phyloP scores from a whole-genome alignment of 2,797 vertebrate genomes.

The Acipenser oxyrinchus region DNA sequence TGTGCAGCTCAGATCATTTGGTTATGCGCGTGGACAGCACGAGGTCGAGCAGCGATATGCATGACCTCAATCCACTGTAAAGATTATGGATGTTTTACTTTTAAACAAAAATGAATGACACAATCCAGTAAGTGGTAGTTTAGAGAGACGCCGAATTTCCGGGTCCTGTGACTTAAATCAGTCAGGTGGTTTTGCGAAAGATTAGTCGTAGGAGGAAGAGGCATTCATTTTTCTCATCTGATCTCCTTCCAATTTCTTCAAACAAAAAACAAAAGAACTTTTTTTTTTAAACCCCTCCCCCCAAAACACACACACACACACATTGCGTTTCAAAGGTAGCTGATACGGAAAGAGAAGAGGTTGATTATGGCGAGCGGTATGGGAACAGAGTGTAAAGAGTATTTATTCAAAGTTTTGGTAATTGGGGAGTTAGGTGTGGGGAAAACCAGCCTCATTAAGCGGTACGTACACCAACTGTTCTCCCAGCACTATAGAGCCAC shows the following conservation, averaged over 20 bases:
- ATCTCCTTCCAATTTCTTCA: no score
- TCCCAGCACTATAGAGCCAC: slow-evolving; percentile 96
- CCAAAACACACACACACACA: not conserved
- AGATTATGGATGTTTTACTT: no score
- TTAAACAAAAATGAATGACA: no score
- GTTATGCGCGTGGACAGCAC: no score
- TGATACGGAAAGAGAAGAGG: slow-evolving; percentile 2
- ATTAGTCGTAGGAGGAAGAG: slow-evolving; percentile 20
- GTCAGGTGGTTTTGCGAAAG: slow-evolving; percentile 55
- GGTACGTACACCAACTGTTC: slow-evolving; percentile 95
- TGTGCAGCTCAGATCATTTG: no score
- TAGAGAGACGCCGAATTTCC: slow-evolving; percentile 39
- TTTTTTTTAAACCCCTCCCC: not conserved
- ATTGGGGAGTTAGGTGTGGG: slow-evolving; percentile 93
- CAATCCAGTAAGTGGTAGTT: no score
- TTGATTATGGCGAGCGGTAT: slow-evolving; percentile 56
- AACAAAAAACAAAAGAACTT: not conserved
- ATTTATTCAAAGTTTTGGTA: slow-evolving; percentile 92
- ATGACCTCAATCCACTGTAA: no score
- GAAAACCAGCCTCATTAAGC: slow-evolving; percentile 95
- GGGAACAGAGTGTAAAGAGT: slow-evolving; percentile 76
- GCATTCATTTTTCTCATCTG: no score
- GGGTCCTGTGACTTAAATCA: slow-evolving; percentile 60
- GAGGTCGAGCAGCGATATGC: no score
- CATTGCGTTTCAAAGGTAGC: not conserved